Evolutionary conservation across 37 sponge, comb jelly and placozoan genomes (phyloP), one percentile per base, ranked within the genome.

Genomic region (Crambe crambe): DNA sequence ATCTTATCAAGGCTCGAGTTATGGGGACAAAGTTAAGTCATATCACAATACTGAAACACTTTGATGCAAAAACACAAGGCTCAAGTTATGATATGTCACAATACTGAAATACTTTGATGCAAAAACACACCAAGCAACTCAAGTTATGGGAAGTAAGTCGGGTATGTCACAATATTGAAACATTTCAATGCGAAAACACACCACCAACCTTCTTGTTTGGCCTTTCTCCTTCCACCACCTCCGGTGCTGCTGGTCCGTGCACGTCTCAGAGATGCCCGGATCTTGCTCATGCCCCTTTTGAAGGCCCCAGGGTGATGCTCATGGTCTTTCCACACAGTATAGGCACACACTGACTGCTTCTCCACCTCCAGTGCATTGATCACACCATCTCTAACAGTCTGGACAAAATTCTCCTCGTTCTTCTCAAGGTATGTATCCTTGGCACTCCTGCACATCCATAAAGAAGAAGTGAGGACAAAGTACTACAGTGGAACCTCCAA

Each of bases 311-410:
- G 44, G 36, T 60, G 41, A 26, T 63, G 15, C 64, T 73, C 59
- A 2, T 32, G 43, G 21, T 76, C 84, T 21, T 62, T 47, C 81
- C 87, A 80, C 43, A 80, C 75, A 64, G 72, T n/a, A 32, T 78
- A 89, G 56, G 89, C 89, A 74, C 73, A 83, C 3, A 79, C 83
- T 1, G 60, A 51, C 41, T 83, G 89, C 40, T 79, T 73, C 44
- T 74, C 80, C 34, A 83, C 73, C 74, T 89, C 89, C 62, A 89
- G 72, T 35, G 83, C 79, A 36, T 77, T 83, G 62, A 83, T 56
- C 32, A 89, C 80, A 25, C 60, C 74, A 25, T 83, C 79, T 30
- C 79, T 72, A 2, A 89, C 30, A 21, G 61, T 30, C n/a, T 74
- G 69, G 1, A 89, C 47, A 42, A 78, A 83, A 36, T 47, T 72